phyloP scores from a whole-genome alignment of 2,113 vertebrate species.

The Halcyon senegalensis region DNA sequence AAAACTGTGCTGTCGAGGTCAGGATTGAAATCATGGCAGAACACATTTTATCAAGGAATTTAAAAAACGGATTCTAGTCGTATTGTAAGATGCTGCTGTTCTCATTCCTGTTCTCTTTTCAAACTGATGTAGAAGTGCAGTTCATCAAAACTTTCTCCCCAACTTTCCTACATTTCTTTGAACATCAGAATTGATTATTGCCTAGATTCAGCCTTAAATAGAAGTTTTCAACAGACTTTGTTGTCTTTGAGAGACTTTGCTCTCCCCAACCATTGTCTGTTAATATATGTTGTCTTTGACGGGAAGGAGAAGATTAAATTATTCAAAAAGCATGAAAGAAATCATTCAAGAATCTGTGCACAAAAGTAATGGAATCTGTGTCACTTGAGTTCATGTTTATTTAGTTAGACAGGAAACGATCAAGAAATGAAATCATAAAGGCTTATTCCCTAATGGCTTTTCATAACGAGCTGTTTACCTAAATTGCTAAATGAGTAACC shows the following conservation, averaged over 20 bases:
- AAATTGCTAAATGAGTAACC: conserved; percentile 44
- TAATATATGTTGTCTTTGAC: background rate
- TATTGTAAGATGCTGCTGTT: background rate
- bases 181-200: background rate
- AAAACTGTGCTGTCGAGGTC: background rate
- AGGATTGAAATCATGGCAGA: background rate
- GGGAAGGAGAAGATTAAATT: conserved; percentile 7
- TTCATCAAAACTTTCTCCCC: background rate
- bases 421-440: conserved; percentile 66
- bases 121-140: background rate
- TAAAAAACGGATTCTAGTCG: background rate
- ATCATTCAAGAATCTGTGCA: background rate
- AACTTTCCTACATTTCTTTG: background rate
- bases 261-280: background rate
- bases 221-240: background rate
- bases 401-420: conserved; percentile 65
- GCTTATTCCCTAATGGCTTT: conserved; percentile 47
- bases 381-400: conserved; percentile 61
- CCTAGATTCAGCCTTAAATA: background rate
- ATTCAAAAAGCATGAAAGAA: conserved; percentile 14
- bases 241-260: background rate
- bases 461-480: conserved; percentile 60
- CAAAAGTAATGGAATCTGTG: conserved; percentile 36
- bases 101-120: background rate
- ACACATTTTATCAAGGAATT: background rate